Evolutionary conservation across 2,797 vertebrate species (phyloP).

Genomic region (Pithecia hirsuta): DNA sequence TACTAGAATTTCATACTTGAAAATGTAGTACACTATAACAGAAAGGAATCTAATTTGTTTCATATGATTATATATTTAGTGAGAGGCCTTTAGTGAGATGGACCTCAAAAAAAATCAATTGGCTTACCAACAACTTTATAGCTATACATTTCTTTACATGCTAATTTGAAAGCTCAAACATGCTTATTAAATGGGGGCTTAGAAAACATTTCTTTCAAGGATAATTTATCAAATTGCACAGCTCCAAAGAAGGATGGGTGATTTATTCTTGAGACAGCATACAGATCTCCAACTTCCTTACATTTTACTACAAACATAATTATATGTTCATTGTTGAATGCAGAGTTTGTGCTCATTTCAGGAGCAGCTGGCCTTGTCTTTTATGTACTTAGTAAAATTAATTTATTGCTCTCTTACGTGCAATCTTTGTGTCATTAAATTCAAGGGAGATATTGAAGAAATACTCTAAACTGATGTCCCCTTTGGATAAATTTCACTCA

Average conservation of each 20-base stretch:
- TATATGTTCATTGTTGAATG: slow-evolving; percentile 60
- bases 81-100: neutral
- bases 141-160: slow-evolving; percentile 43
- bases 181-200: slow-evolving; percentile 37
- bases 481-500: slow-evolving; percentile 55
- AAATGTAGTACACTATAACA: neutral
- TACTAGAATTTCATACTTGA: neutral
- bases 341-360: slow-evolving; percentile 12
- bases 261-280: neutral
- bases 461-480: neutral
- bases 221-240: slow-evolving; percentile 49
- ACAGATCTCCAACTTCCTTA: slow-evolving; percentile 36
- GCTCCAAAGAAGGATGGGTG: neutral
- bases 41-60: neutral
- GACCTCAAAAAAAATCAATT: neutral
- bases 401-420: slow-evolving; percentile 64
- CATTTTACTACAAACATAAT: slow-evolving; percentile 55
- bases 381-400: slow-evolving; percentile 73
- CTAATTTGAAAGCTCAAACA: slow-evolving; percentile 39
- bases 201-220: slow-evolving; percentile 39
- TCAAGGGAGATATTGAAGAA: slow-evolving; percentile 47
- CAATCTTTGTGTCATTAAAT: slow-evolving; percentile 60
- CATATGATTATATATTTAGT: neutral
- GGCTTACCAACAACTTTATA: neutral
- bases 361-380: slow-evolving; percentile 68